phyloP scores from a whole-genome alignment of 2,797 vertebrate genomes.

The Rhyacichthys aspro region DNA sequence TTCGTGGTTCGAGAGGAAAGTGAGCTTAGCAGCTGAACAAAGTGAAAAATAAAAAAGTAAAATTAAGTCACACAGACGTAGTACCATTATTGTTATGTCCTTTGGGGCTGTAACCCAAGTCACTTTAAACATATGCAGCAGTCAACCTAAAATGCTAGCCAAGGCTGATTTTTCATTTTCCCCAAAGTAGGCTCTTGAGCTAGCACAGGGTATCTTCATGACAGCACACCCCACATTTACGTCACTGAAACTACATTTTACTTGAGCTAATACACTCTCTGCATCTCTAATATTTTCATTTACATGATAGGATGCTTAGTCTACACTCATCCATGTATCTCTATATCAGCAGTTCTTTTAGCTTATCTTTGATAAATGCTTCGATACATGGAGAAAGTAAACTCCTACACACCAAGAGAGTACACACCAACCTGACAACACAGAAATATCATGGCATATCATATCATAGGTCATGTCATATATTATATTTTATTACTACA shows the following conservation, averaged over 20 bases:
- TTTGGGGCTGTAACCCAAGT: conserved; percentile 11
- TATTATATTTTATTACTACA: conserved; percentile 76
- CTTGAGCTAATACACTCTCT: conserved; percentile 53
- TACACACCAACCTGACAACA: conserved; percentile 83
- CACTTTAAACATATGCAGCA: conserved; percentile 48
- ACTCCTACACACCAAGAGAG: conserved; percentile 89
- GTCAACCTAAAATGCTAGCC: conserved; percentile 37
- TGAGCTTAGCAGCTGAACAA: conserved; percentile 75
- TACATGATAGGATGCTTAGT: conserved; percentile 42
- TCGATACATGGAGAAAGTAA: conserved; percentile 87
- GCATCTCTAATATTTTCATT: conserved; percentile 41
- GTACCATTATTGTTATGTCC: conserved; percentile 29
- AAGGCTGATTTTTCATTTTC: conserved; percentile 21
- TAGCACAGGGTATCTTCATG: conserved; percentile 40
- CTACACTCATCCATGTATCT: conserved; percentile 40
- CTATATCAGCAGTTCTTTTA: conserved; percentile 53
- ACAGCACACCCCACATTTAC: conserved; percentile 70
- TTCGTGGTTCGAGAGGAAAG: conserved; percentile 64
- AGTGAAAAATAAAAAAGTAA: conserved; percentile 48
- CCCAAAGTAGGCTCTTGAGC: conserved; percentile 26
- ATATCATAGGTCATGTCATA: conserved; percentile 78
- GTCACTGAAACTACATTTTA: conserved; percentile 71
- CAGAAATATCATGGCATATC: conserved; percentile 89
- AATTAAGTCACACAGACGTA: conserved; percentile 34
- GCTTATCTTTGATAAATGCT: conserved; percentile 84